A percentile compares a stretch with the other conserved stretches of the same genome.
Conservation (phyloP, 2,113 vertebrate genomes). For the Labeo rohita region DNA sequence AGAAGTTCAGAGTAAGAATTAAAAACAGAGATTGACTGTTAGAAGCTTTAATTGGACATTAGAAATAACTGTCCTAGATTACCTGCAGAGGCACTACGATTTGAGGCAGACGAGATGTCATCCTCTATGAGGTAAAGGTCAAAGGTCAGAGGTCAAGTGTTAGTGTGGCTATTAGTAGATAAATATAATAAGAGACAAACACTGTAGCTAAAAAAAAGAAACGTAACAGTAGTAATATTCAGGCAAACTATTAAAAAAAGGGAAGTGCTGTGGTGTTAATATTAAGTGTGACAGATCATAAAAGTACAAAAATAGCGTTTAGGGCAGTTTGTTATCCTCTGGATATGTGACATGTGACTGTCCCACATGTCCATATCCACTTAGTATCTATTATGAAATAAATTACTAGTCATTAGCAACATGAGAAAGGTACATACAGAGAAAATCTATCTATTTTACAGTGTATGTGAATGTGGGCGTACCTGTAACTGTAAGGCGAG, state of each 20-base stretch:
- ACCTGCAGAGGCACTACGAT: conserved; percentile 78
- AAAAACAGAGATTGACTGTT: neutral
- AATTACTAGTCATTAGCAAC: neutral
- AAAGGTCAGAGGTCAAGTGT: conserved; percentile 66
- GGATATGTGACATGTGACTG: conserved; percentile 2
- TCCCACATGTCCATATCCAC: neutral
- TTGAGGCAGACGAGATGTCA: conserved; percentile 72
- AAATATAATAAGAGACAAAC: conserved; percentile 44
- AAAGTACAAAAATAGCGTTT: neutral
- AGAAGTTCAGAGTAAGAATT: neutral
- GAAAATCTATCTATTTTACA: neutral
- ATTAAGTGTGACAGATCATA: neutral
- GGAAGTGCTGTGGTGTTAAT: neutral
- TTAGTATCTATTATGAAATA: neutral
- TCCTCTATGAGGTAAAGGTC: conserved; percentile 77
- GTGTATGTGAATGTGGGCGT: conserved; percentile 50
- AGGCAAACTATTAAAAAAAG: neutral
- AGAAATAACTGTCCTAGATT: conserved; percentile 57
- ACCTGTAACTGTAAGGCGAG: conserved; percentile 91
- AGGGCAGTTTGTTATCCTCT: neutral
- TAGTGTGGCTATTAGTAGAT: conserved; percentile 64
- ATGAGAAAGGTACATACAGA: neutral
- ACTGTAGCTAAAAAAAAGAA: neutral
- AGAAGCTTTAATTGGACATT: conserved; percentile 3
- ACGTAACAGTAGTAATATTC: neutral